phyloP scores from a whole-genome alignment of 2,113 vertebrate genomes.

The Ondatra zibethicus region DNA sequence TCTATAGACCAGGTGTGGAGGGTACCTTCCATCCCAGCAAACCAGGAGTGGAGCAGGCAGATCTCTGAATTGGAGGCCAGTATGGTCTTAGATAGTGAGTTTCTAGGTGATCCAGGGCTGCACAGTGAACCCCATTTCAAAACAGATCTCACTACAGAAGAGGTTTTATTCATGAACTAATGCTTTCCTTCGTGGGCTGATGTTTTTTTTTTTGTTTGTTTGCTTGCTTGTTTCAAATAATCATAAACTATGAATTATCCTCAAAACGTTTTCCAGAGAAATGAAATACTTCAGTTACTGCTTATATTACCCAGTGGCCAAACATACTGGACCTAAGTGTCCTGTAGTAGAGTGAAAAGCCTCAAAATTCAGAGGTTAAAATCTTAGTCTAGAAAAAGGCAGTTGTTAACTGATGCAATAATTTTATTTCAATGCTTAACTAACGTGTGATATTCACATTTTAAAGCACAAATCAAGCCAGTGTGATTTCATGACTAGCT shows the following conservation, averaged over 20 bases:
- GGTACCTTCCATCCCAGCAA: neutral
- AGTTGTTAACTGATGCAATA: rapidly evolving
- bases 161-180: constrained; percentile 35
- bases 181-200: neutral
- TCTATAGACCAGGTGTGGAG: neutral
- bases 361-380: constrained; percentile 48
- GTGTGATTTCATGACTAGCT: constrained; percentile 32
- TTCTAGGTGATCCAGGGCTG: neutral
- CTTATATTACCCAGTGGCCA: constrained; percentile 24
- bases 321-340: neutral
- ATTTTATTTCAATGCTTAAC: neutral
- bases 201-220: neutral
- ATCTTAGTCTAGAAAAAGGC: neutral
- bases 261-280: neutral
- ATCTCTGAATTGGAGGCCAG: neutral
- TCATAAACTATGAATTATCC: neutral
- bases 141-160: neutral
- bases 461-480: constrained; percentile 36
- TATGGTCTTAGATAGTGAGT: neutral
- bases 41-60: neutral
- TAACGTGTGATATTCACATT: neutral
- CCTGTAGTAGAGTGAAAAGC: neutral
- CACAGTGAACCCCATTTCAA: neutral
- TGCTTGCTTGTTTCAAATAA: constrained; percentile 26
- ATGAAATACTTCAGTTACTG: neutral